Base-by-base conservation (phyloP, 2,113 vertebrate species). In the Oryzias woworae region DNA sequence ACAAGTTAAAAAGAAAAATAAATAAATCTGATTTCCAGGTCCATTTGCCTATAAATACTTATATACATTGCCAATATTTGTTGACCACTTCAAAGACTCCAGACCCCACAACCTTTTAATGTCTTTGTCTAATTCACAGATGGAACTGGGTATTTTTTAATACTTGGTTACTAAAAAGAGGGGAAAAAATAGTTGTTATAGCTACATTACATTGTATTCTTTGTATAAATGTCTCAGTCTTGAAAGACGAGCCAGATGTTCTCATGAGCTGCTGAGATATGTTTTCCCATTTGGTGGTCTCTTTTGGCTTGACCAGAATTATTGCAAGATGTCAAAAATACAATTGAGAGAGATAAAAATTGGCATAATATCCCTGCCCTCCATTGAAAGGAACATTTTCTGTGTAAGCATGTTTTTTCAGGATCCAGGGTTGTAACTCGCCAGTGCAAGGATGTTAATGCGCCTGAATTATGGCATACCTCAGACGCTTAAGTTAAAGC, bases 331-430 rank as follows among this genome's bases (percentile, higher is more conserved):
- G 60, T 83, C 76, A 73, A 56, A 62, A 58, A 78, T 17, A 75
- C 43, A 53, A 63, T 53, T 70, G 20, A 57, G 58, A 68, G 51
- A 80, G 66, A 78, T 36, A 36, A 62, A 70, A 70, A 69, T 60
- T 0, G 48, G 60, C 48, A 69, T 75, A 17, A 78, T 81, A 81
- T 81, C 78, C 77, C 59, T 53, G 26, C 44, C 49, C 57, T 64
- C 66, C 65, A 61, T 67, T 65, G 55, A n/a, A 59, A 62, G 41
- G 69, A 81, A 28, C 52, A 24, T 67, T 59, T 67, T 69, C 41
- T 71, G 17, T 68, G 53, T 80, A 63, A 78, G 65, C 31, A 41
- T 78, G 78, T 82, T 85, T 82, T 73, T 77, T 84, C 75, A 75
- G 78, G 70, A 65, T 78, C 78, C 68, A 81, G 60, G 71, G 54